Base-by-base conservation (phyloP, 2,113 vertebrate genomes). In the Brachypodius melanocephalos region DNA sequence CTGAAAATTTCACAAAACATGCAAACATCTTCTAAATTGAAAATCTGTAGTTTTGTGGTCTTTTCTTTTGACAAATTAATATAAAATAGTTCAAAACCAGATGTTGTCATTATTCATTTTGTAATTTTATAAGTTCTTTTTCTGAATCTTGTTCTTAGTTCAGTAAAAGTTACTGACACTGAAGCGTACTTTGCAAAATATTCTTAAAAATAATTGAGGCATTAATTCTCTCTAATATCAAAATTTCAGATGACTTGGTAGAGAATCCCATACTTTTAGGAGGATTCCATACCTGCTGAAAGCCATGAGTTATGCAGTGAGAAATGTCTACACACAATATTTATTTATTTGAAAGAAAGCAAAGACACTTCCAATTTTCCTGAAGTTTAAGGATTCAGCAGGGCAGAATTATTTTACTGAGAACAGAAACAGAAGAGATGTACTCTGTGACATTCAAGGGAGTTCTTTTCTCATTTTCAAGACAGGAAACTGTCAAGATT, bases 31-130 rank as follows among this genome's bases (percentile, higher is more conserved):
- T 92, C 17, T 66, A 66, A 71, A 69, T 5, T 17, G 24, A 59
- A 68, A 77, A 63, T 32, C 8, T 42, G 13, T 21, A 46, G 31
- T 12, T 42, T 42, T 14, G 0, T 17, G 7, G 15, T 46, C 20
- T 2, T 10, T 4, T 7, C 16, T 15, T 14, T 13, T 31, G 5
- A 6, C 15, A 51, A 43, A 28, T 28, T 40, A 0, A 14, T 58
- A 51, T 19, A 36, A 83, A 83, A 29, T 28, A 12, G 18, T 83
- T 52, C 4, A 57, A 34, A 52, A 57, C 1, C 5, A 29, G 3
- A 20, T 34, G 52, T 34, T 14, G 5, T 84, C 13, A 43, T 38
- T 61, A 29, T 63, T 17, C 0, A 6, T 63, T 86, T 67, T 67
- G 6, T 17, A 73, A 16, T 73, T 54, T 52, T 32, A 1, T 17